Evolutionary conservation across 2,113 vertebrate genomes (phyloP), one percentile per base, ranked within the genome.

Genomic region (Pteruthius melanotis): DNA sequence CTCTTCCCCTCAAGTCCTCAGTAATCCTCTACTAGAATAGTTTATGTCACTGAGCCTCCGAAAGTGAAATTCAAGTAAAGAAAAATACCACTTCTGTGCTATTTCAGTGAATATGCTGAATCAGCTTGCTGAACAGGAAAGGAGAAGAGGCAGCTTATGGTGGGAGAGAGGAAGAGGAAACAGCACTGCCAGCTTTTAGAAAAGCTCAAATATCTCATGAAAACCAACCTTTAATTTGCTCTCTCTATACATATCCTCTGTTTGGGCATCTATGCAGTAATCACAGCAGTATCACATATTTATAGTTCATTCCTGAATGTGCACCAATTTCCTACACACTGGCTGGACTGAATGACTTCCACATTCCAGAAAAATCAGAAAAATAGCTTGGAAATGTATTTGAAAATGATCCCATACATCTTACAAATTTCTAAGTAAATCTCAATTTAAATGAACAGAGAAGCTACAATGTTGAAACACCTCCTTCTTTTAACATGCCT

Each of bases 151-250:
- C 54, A 88, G 63, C 90, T 83, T 61, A 93, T 76, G 85, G 82
- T 45, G 71, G 68, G 49, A 94, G 39, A 92, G 63, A 26, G 37
- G 70, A 79, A 94, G 50, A 83, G 71, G 83, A 94, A 96, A 94
- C 63, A 96, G 57, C 45, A 83, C 45, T 85, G 70, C 90, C 57
- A 85, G 82, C 66, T 91, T 81, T 85, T 53, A 88, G 37, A 61
- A 85, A 84, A 75, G 35, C 82, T 83, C 52, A 82, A 60, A 31
- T 68, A 70, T 33, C 49, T 72, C 63, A 65, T 7, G 28, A 87
- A 94, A 82, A 79, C 61, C 59, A 87, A 83, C 50, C 76, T 83
- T 83, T 78, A 49, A 69, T 75, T 87, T 92, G 33, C 24, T 80
- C 11, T 31, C 47, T 74, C 33, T 86, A 63, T 47, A 68, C 24